These are phyloP conservation scores for Diarsia rubi DNA, from an alignment of 2,888 invertebrate genomes.

Conservation along the genomic window DNA sequence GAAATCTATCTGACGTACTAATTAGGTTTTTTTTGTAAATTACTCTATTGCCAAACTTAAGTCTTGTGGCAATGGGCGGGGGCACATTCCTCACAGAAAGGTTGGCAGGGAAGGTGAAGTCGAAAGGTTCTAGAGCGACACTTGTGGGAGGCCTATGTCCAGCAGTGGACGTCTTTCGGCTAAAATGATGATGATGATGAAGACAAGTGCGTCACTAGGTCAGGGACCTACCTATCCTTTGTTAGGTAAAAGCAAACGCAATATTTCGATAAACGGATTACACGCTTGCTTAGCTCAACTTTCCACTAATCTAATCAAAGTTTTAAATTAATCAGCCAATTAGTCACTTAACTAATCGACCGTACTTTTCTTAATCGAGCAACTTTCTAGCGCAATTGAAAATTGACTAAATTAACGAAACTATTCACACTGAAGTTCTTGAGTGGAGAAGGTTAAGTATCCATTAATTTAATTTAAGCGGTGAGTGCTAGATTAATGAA, in stretches of 20 bases:
- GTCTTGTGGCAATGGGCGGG: no score
- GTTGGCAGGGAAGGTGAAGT: no score
- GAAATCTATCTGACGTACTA: no score
- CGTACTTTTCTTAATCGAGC: conserved; percentile 31
- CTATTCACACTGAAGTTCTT: conserved; percentile 35
- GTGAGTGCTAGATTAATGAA: conserved; percentile 63
- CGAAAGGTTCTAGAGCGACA: no score
- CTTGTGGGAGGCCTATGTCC: no score
- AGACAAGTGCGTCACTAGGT: background rate
- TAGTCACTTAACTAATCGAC: conserved; percentile 39
- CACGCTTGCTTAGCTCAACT: conserved; percentile 22
- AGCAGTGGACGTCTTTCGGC: no score
- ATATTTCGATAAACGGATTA: conserved; percentile 29
- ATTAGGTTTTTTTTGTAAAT: no score
- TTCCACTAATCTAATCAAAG: conserved; percentile 51
- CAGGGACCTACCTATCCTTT: conserved; percentile 3
- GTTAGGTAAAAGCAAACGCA: background rate
- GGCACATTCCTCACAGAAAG: no score
- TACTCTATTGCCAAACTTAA: no score
- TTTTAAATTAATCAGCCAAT: conserved; percentile 50
- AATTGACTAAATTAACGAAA: conserved; percentile 32
- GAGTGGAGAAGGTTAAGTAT: conserved; percentile 62
- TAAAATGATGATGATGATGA: no score
- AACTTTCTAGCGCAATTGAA: conserved; percentile 45
- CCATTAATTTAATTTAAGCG: conserved; percentile 61